Evolutionary conservation across 2,888 invertebrate genomes (phyloP).

Genomic region (Rhingia campestris): DNA sequence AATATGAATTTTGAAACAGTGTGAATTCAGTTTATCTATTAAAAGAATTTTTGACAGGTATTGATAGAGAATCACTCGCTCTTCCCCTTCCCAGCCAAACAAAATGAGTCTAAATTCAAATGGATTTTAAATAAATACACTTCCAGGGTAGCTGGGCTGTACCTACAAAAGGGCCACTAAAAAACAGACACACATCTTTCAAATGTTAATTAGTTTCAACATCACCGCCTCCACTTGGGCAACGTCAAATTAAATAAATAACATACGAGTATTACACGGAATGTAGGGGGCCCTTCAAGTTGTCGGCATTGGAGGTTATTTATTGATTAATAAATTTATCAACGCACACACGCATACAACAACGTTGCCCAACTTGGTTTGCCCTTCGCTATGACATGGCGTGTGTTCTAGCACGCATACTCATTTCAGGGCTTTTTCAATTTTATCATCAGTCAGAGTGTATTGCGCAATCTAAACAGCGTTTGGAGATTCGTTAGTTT

Average conservation of each 20-base stretch:
- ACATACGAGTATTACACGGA: neutral
- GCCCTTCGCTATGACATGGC: slow-evolving; percentile 12
- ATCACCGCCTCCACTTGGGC: neutral
- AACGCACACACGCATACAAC: neutral
- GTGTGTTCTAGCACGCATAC: slow-evolving; percentile 24
- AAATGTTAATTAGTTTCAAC: slow-evolving; percentile 27
- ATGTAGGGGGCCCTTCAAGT: slow-evolving; percentile 8
- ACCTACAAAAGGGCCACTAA: neutral
- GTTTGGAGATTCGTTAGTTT: neutral
- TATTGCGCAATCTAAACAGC: slow-evolving; percentile 16
- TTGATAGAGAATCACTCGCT: too few relatives aligned
- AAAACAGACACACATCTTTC: neutral
- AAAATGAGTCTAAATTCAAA: too few relatives aligned
- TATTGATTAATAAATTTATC: slow-evolving; percentile 34
- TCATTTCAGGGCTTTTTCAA: slow-evolving; percentile 31
- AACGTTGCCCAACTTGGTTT: neutral
- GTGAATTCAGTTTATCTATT: too few relatives aligned
- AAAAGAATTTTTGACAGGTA: too few relatives aligned
- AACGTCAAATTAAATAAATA: neutral
- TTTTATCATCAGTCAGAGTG: slow-evolving; percentile 12
- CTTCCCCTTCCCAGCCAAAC: too few relatives aligned
- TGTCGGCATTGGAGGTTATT: slow-evolving; percentile 7
- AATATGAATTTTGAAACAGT: too few relatives aligned
- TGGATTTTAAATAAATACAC: too few relatives aligned
- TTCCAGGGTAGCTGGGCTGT: too few relatives aligned